A percentile compares a stretch with the other conserved stretches of the same genome.
Evolutionary conservation across 1,140 invertebrate species (phyloP).

Genomic region (Drosophila athabasca): DNA sequence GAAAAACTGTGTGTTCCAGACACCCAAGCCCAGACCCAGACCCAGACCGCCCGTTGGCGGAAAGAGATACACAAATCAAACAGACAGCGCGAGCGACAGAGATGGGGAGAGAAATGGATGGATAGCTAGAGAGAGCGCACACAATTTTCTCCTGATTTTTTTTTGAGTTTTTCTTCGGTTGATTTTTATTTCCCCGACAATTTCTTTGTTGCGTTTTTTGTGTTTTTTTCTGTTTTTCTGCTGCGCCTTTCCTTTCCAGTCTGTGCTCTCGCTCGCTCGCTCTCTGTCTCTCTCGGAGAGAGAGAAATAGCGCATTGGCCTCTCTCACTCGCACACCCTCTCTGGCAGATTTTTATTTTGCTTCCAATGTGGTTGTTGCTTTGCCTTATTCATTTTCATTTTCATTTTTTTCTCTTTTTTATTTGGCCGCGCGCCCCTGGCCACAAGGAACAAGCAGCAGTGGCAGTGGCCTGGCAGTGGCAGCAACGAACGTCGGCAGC

Average conservation of each 20-base stretch:
- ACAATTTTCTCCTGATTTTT: slow-evolving; percentile 19
- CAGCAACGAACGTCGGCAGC: too few relatives aligned
- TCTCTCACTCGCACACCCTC: slow-evolving; percentile 19
- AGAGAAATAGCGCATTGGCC: slow-evolving; percentile 8
- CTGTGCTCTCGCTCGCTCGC: slow-evolving; percentile 20
- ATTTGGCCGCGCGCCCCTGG: slow-evolving; percentile 63
- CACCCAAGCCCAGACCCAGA: neutral
- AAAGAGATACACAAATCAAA: neutral
- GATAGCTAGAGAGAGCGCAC: slow-evolving; percentile 11
- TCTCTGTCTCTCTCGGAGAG: slow-evolving; percentile 40
- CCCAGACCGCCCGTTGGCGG: slow-evolving; percentile 57
- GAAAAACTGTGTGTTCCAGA: slow-evolving; percentile 1
- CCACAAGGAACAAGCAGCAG: slow-evolving; percentile 64
- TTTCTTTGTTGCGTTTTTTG: slow-evolving; percentile 48
- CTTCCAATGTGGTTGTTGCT: slow-evolving; percentile 17
- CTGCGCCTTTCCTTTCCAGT: slow-evolving; percentile 58
- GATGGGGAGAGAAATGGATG: neutral
- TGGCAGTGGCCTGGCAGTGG: slow-evolving; percentile 2
- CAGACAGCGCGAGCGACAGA: neutral
- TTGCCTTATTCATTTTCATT: slow-evolving; percentile 15
- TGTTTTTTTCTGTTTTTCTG: slow-evolving; percentile 37
- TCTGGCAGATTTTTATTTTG: slow-evolving; percentile 44
- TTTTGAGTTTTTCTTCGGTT: slow-evolving; percentile 26
- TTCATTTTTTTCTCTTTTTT: slow-evolving; percentile 33
- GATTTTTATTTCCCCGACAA: slow-evolving; percentile 1